A percentile compares a stretch with the other conserved stretches of the same genome.
phyloP scores from a whole-genome alignment of 1,140 invertebrate genomes.

The Octopus bimaculoides region DNA sequence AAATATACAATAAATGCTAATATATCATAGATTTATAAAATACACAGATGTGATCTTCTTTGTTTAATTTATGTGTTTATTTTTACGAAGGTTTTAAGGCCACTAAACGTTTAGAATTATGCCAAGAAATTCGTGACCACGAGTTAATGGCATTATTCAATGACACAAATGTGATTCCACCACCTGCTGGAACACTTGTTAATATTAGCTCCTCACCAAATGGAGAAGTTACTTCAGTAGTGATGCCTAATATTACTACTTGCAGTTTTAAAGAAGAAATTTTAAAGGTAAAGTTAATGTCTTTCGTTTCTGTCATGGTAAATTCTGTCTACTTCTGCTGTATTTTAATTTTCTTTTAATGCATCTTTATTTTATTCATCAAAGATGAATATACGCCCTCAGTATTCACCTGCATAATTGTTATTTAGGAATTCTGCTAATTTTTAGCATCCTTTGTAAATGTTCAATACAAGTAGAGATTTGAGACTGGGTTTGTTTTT shows the following conservation, averaged over 20 bases:
- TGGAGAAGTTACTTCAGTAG: slow-evolving; percentile 3
- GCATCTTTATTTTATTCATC: too few relatives aligned
- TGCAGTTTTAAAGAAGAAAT: slow-evolving; percentile 14
- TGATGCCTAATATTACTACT: slow-evolving; percentile 3
- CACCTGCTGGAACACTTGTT: slow-evolving; percentile 13
- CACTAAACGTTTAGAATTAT: slow-evolving; percentile 23
- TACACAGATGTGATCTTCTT: neutral
- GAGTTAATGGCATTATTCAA: slow-evolving; percentile 24
- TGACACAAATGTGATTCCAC: slow-evolving; percentile 16
- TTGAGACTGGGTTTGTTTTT: too few relatives aligned
- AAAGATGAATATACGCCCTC: neutral
- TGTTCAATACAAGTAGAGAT: too few relatives aligned
- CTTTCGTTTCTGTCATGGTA: too few relatives aligned
- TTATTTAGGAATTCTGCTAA: neutral
- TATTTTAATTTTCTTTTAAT: too few relatives aligned
- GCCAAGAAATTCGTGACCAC: neutral
- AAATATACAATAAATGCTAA: too few relatives aligned
- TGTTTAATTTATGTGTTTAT: neutral
- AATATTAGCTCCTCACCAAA: neutral
- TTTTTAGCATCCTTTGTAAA: too few relatives aligned
- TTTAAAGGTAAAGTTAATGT: neutral
- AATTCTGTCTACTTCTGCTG: too few relatives aligned
- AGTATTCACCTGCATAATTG: neutral
- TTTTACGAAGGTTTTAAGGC: slow-evolving; percentile 23
- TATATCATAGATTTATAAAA: too few relatives aligned